Conservation (phyloP, 1,140 invertebrate genomes). For the Samia ricini region DNA sequence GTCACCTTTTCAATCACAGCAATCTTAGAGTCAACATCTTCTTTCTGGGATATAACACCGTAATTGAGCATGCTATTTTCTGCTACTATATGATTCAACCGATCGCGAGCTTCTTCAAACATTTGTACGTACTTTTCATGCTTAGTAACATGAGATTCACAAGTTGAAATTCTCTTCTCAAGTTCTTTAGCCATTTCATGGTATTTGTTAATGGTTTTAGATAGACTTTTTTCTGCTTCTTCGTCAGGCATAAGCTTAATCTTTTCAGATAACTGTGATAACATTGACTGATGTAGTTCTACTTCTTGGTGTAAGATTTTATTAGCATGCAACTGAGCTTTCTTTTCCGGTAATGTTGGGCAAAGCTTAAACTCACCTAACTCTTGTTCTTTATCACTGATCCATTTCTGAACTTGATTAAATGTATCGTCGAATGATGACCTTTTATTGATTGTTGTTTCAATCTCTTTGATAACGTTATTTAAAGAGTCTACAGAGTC, state of each 20-base stretch:
- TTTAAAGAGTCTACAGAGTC: slow-evolving; percentile 90
- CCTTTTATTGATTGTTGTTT: slow-evolving; percentile 90
- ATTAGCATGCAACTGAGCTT: slow-evolving; percentile 87
- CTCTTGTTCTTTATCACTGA: slow-evolving; percentile 85
- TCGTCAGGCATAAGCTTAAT: slow-evolving; percentile 85
- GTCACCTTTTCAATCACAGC: slow-evolving; percentile 86
- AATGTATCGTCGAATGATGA: slow-evolving; percentile 95
- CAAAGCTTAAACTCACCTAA: slow-evolving; percentile 83
- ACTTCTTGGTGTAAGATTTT: slow-evolving; percentile 90
- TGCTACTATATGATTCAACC: slow-evolving; percentile 83
- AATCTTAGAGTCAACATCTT: slow-evolving; percentile 86
- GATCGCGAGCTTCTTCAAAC: slow-evolving; percentile 86
- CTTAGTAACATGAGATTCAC: slow-evolving; percentile 86
- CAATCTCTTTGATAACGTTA: slow-evolving; percentile 90
- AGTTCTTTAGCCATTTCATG: slow-evolving; percentile 83
- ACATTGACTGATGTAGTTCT: slow-evolving; percentile 86
- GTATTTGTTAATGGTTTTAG: slow-evolving; percentile 84
- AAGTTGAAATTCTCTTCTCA: slow-evolving; percentile 81
- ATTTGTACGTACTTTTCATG: slow-evolving; percentile 90
- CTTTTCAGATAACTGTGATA: slow-evolving; percentile 88
- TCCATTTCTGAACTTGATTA: slow-evolving; percentile 89
- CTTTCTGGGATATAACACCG: slow-evolving; percentile 84
- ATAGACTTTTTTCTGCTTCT: slow-evolving; percentile 84
- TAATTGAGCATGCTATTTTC: slow-evolving; percentile 83
- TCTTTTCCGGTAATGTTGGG: slow-evolving; percentile 90